These are phyloP conservation scores for Pectinophora gossypiella DNA, from an alignment of 1,140 invertebrate genomes.

Conservation along the genomic window DNA sequence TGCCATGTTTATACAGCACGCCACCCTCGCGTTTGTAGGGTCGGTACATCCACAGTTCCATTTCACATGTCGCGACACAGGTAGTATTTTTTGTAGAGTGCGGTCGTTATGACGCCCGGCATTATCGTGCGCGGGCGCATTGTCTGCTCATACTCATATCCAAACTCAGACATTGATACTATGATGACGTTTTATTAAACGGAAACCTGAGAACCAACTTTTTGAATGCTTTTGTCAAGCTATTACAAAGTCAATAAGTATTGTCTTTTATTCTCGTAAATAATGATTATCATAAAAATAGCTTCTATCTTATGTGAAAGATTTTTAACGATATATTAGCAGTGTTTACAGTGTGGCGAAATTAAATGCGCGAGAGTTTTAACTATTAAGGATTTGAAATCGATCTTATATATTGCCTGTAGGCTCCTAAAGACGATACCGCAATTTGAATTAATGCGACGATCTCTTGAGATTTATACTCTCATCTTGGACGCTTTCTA, in stretches of 20 bases:
- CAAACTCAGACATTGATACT: background rate
- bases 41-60: no score
- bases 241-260: background rate
- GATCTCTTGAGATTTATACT: background rate
- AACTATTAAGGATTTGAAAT: background rate
- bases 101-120: background rate
- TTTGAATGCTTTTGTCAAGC: background rate
- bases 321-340: no score
- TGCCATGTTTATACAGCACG: no score
- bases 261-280: background rate
- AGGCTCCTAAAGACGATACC: background rate
- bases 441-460: background rate
- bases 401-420: background rate
- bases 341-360: no score
- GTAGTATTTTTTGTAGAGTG: background rate
- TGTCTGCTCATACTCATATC: background rate
- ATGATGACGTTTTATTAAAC: background rate
- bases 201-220: background rate
- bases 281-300: background rate
- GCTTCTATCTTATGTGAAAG: background rate
- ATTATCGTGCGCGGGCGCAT: background rate
- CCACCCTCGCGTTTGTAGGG: no score
- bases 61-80: no score
- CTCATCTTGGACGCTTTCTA: background rate
- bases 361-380: background rate